These are phyloP conservation scores for Siniperca scherzeri DNA, from an alignment of 2,797 vertebrate genomes.

Conservation along the genomic window DNA sequence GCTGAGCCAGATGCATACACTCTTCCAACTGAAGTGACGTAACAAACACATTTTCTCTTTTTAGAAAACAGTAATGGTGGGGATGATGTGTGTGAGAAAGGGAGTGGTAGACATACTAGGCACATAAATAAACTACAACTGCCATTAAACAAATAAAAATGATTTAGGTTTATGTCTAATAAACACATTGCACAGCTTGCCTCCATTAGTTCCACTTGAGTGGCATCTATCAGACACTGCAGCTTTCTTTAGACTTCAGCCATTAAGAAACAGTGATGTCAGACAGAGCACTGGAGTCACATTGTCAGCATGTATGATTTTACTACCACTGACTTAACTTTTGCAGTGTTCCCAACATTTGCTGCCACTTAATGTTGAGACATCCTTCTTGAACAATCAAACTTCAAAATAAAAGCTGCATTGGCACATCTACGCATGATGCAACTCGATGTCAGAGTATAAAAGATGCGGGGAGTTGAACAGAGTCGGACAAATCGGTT, in stretches of 20 bases:
- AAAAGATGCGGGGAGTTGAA: slow-evolving; percentile 39
- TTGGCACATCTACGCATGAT: slow-evolving; percentile 40
- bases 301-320: slow-evolving; percentile 69
- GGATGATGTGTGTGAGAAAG: slow-evolving; percentile 50
- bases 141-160: slow-evolving; percentile 70
- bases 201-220: slow-evolving; percentile 80
- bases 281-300: slow-evolving; percentile 54
- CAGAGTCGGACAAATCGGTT: slow-evolving; percentile 56
- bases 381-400: slow-evolving; percentile 33
- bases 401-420: slow-evolving; percentile 30
- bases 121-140: slow-evolving; percentile 59
- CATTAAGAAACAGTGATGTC: slow-evolving; percentile 64
- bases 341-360: slow-evolving; percentile 61
- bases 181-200: slow-evolving; percentile 78
- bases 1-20: slow-evolving; percentile 72
- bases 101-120: slow-evolving; percentile 41
- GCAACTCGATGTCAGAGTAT: slow-evolving; percentile 49
- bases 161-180: slow-evolving; percentile 76
- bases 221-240: slow-evolving; percentile 74
- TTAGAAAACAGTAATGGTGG: slow-evolving; percentile 32
- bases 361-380: slow-evolving; percentile 35
- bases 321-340: slow-evolving; percentile 33
- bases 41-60: slow-evolving; percentile 64
- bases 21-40: slow-evolving; percentile 50
- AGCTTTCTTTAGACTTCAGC: slow-evolving; percentile 60